Evolutionary conservation across 1,140 invertebrate species (phyloP).

Genomic region (Lithobius niger): DNA sequence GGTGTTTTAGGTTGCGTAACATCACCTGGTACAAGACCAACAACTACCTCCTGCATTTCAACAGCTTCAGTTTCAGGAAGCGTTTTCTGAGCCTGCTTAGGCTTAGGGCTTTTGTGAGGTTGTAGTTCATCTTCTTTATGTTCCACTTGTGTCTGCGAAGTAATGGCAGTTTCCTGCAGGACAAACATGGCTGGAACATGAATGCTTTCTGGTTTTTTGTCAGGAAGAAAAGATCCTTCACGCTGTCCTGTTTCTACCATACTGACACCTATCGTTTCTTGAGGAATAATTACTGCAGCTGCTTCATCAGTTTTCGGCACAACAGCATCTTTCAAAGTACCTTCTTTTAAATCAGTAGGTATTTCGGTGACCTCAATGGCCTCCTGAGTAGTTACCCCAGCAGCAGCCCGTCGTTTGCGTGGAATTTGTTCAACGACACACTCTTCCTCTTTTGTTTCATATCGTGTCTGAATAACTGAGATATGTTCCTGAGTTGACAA

Average conservation of each 20-base stretch:
- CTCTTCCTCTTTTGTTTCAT: neutral
- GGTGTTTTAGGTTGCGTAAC: neutral
- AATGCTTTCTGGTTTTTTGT: constrained; percentile 28
- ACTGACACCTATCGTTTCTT: constrained; percentile 32
- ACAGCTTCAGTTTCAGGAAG: constrained; percentile 1
- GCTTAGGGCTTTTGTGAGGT: neutral
- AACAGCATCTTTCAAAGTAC: constrained; percentile 29
- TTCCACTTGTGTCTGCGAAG: neutral
- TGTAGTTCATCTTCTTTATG: neutral
- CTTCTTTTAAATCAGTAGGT: constrained; percentile 33
- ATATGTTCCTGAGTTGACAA: constrained; percentile 10
- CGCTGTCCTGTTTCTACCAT: constrained; percentile 40
- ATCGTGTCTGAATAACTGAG: neutral
- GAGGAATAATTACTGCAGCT: constrained; percentile 34
- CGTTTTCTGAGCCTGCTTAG: neutral
- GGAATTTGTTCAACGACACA: constrained; percentile 1
- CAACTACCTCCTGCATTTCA: neutral
- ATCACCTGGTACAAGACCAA: neutral
- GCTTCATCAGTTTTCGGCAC: constrained; percentile 38
- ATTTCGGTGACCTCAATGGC: neutral
- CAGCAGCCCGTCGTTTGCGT: neutral
- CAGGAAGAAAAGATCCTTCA: constrained; percentile 34
- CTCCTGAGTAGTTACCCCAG: neutral
- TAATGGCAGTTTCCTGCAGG: neutral
- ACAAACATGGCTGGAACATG: neutral